Base-by-base conservation (phyloP, 2,888 invertebrate species). In the Standfussiana lucernea region DNA sequence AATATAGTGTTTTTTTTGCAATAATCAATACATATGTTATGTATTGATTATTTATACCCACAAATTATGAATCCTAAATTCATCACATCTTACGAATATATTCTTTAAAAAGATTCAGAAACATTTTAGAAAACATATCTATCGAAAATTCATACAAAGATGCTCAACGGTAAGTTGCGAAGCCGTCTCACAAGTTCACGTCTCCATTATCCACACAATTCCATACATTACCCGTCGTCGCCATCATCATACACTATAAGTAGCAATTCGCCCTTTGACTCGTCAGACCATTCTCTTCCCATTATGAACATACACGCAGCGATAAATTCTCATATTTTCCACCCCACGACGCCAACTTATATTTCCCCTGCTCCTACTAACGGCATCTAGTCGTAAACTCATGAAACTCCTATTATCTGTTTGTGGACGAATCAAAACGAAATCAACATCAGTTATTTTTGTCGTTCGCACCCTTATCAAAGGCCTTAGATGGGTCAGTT, bases 361-460 rank as follows among this genome's bases (percentile, higher is more conserved):
- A 75, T 82, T 53, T 79, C 77, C 76, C 77, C 62, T 67, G 75
- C 74, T 65, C 77, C 80, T 85, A 82, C 86, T 88, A 88, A 86
- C 91, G 90, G 86, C 90, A 93, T 92, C 91, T 92, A 92, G 91
- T 89, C 89, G 90, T 91, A 90, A 90, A 92, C 92, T 95, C 93
- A 95, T 95, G 92, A 95, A 95, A 95, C 92, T 92, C 91, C 92
- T 93, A 95, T 96, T 95, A 96, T 95, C 93, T 92, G 90, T 84
- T 90, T 89, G 93, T 89, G 94, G 93, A 94, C 92, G 92, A 95
- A 96, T 96, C 95, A 95, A 96, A 96, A 94, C 89, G 92, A 94
- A 95, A 96, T 96, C 95, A 96, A 93, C 95, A 95, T 95, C 92
- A 93, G 94, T 95, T 95, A 95, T 94, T 94, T 95, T 93, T 93